Evolutionary conservation across 2,113 vertebrate genomes (phyloP).

Genomic region (Brachypteracias leptosomus): DNA sequence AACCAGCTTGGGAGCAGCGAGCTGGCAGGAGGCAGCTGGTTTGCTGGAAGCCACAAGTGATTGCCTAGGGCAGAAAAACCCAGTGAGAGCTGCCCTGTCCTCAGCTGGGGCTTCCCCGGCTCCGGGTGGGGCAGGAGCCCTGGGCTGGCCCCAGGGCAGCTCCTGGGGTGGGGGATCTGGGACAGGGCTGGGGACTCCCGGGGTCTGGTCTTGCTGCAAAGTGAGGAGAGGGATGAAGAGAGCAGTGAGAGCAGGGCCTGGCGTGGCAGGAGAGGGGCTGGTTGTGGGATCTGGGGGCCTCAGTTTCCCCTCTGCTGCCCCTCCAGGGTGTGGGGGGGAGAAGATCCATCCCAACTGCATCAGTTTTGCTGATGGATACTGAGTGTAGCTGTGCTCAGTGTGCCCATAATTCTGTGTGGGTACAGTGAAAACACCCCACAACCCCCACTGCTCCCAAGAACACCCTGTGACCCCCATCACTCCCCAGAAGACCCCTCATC

Average conservation of each 20-base stretch:
- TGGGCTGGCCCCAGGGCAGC: not conserved
- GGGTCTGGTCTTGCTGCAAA: not conserved
- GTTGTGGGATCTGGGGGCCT: not conserved
- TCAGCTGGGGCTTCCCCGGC: not conserved
- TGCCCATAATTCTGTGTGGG: not conserved
- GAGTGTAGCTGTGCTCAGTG: not conserved
- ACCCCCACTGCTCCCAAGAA: not conserved
- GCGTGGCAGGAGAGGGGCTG: not conserved
- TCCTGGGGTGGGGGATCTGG: not conserved
- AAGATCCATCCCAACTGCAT: rapidly evolving
- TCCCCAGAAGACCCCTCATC: not conserved
- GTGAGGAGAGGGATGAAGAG: not conserved
- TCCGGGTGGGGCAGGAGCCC: not conserved
- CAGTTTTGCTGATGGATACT: not conserved
- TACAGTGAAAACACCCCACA: not conserved
- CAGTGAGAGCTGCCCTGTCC: not conserved
- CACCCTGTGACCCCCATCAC: not conserved
- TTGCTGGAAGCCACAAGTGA: not conserved
- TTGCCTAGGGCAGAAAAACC: not conserved
- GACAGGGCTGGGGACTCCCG: not conserved
- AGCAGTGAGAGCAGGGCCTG: not conserved
- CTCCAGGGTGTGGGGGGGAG: too few relatives aligned
- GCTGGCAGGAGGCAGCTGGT: not conserved
- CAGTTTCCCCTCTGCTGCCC: not conserved
- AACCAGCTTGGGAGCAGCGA: not conserved